Evolutionary conservation across 2,888 invertebrate species (phyloP), one percentile per base, ranked within the genome.

Genomic region (Ischnura elegans): DNA sequence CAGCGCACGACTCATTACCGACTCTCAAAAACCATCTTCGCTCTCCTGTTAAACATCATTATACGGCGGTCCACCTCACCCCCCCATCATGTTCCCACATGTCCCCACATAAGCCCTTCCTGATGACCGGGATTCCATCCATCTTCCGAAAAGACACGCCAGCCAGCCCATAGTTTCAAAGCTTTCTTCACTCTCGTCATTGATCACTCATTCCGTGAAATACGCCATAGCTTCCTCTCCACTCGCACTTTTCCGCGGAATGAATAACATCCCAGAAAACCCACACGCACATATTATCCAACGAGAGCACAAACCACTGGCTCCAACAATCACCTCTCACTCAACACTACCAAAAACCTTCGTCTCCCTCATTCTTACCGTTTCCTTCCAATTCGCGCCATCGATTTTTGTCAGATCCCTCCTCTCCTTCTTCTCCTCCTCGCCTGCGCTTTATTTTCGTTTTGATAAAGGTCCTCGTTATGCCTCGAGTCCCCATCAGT

Each of bases 381-480:
- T 47, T 61, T 61, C 61, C n/a, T 36, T 76, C 76, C 76, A 13
- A 36, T 36, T 36, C 36, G 29, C 76, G 36, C 13, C 8, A 76
- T 76, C 76, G 76, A 76, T 76, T 76, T 76, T 61, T 61, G 21
- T 61, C 36, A 36, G 76, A n/a, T n/a, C n/a, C n/a, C n/a, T n/a
- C n/a, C n/a, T n/a, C n/a, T n/a, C n/a, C n/a, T n/a, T n/a, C n/a
- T n/a, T n/a, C n/a, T n/a, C n/a, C n/a, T n/a, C 76, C 36, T 36
- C 29, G 76, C 21, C 36, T n/a, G n/a, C 29, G 10, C 2, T 76
- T 76, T 36, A 36, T 36, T 76, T 76, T 36, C 36, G 29, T 36
- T 76, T 76, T 76, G 76, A 76, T 76, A 76, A 76, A 76, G 29
- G 76, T 36, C 76, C 76, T 76, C 36, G 76, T 76, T 76, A 76